A percentile compares a stretch with the other conserved stretches of the same genome.
Evolutionary conservation across 2,797 vertebrate genomes (phyloP).

Genomic region (Sternarchorhynchus goeldii): DNA sequence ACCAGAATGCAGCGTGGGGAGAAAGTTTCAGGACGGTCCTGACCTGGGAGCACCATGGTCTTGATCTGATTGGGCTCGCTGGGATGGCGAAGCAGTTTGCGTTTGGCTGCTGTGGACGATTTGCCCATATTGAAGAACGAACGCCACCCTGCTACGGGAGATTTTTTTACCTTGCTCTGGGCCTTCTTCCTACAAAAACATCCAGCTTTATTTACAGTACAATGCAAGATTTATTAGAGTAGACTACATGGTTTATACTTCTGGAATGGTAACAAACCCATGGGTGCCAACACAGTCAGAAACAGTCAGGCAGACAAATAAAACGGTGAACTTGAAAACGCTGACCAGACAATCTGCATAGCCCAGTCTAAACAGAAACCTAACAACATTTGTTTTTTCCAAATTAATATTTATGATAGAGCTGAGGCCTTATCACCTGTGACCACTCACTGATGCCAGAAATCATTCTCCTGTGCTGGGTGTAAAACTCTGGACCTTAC

Average conservation of each 20-base stretch:
- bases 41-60: conserved; percentile 89
- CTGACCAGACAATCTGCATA: background rate
- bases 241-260: background rate
- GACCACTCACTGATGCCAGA: background rate
- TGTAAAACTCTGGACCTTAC: too few species aligned
- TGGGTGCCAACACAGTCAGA: background rate
- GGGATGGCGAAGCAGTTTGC: conserved; percentile 92
- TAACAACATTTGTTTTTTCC: background rate
- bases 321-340: too few species aligned
- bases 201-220: background rate
- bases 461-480: background rate
- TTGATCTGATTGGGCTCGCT: conserved; percentile 96
- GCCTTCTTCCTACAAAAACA: conserved; percentile 79
- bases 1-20: background rate
- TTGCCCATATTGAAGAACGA: conserved; percentile 97
- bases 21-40: conserved; percentile 38
- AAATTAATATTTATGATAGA: background rate
- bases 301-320: too few species aligned
- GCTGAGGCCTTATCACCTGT: background rate
- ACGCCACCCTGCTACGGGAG: conserved; percentile 95
- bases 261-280: background rate
- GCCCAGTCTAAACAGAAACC: background rate
- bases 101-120: conserved; percentile 85
- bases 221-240: background rate
- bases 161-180: conserved; percentile 89